Evolutionary conservation across 1,140 invertebrate genomes (phyloP).

Genomic region (Drosophila santomea): DNA sequence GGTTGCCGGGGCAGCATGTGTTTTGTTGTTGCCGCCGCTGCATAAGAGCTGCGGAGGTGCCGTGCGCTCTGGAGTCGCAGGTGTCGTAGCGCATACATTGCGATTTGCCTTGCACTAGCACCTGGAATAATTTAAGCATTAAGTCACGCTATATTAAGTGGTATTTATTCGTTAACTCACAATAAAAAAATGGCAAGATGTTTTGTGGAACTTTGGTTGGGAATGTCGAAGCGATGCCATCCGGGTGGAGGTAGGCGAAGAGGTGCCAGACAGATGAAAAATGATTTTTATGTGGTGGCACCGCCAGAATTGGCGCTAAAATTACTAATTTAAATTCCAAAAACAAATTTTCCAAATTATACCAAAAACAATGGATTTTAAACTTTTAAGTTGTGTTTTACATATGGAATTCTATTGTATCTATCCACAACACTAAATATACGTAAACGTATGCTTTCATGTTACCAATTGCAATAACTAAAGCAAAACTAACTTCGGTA

Average conservation of each 20-base stretch:
- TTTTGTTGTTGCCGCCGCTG: constrained; percentile 48
- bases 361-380: no score
- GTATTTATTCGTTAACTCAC: constrained; percentile 13
- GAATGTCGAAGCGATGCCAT: constrained; percentile 2
- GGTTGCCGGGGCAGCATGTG: constrained; percentile 56
- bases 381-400: no score
- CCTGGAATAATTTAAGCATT: constrained; percentile 23
- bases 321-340: no score
- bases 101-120: constrained; percentile 2
- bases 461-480: neutral
- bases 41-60: constrained; percentile 33
- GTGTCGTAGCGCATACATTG: constrained; percentile 67
- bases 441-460: neutral
- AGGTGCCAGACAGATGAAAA: neutral
- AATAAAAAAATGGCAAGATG: constrained; percentile 44
- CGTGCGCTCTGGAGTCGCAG: constrained; percentile 44
- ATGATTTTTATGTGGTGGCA: neutral
- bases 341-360: no score
- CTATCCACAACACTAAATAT: no score
- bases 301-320: neutral
- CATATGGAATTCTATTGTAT: no score
- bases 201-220: constrained; percentile 1
- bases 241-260: neutral
- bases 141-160: constrained; percentile 2
- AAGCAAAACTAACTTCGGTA: neutral